These are phyloP conservation scores for Bruchidius siliquastri DNA, from an alignment of 2,888 invertebrate species.

Conservation along the genomic window DNA sequence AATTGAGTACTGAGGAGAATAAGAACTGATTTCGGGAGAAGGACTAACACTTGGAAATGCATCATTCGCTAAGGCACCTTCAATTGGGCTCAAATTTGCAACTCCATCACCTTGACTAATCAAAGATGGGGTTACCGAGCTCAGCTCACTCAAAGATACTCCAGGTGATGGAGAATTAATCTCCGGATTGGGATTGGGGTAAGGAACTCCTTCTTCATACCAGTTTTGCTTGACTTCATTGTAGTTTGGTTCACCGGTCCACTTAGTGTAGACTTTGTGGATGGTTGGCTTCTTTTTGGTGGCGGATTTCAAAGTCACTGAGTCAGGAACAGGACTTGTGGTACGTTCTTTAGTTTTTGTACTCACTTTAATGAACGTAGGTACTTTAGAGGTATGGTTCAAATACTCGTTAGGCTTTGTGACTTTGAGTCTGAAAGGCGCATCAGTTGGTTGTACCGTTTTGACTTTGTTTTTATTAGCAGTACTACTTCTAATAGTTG, in stretches of 20 bases:
- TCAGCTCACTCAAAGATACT: conserved; percentile 22
- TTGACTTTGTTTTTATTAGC: neutral
- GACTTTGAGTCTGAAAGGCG: neutral
- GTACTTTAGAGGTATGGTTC: neutral
- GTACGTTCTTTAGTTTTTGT: conserved; percentile 4
- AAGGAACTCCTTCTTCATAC: conserved; percentile 41
- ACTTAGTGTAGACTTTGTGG: conserved; percentile 50
- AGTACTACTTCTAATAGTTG: conserved; percentile 4
- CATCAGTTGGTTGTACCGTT: neutral
- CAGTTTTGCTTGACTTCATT: conserved; percentile 49
- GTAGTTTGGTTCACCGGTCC: conserved; percentile 46
- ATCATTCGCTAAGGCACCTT: neutral
- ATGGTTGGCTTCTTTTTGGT: conserved; percentile 33
- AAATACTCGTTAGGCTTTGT: neutral
- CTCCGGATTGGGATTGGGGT: conserved; percentile 37
- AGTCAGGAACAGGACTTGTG: neutral
- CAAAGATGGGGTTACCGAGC: neutral
- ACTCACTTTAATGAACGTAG: conserved; percentile 4
- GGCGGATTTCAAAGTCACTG: conserved; percentile 9
- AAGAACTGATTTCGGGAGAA: conserved; percentile 39
- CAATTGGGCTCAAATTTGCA: neutral
- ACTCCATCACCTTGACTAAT: neutral
- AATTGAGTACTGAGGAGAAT: conserved; percentile 37
- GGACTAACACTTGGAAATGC: conserved; percentile 6
- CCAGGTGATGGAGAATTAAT: conserved; percentile 40